Percentiles rank a stretch among this genome's conserved stretches.
Conservation (phyloP, 2,888 invertebrate genomes). For the Drosophila rellima region DNA sequence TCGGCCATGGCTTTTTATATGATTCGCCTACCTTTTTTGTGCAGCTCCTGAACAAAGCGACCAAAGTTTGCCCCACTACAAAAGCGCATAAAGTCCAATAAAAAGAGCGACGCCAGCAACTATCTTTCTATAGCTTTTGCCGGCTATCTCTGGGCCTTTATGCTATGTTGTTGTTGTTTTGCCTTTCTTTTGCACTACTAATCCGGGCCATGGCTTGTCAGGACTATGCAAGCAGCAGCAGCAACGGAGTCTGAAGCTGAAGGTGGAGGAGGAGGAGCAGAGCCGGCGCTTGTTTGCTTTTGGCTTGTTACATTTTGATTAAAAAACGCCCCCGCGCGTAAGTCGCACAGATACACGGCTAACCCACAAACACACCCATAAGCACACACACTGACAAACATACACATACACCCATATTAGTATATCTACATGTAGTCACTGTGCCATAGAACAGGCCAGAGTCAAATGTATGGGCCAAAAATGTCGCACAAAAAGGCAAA, state of each 20-base stretch:
- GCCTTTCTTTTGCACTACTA: constrained; percentile 76
- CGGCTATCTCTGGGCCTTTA: constrained; percentile 75
- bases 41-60: constrained; percentile 36
- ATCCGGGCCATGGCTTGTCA: constrained; percentile 69
- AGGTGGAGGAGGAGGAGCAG: constrained; percentile 15
- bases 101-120: constrained; percentile 77
- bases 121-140: constrained; percentile 75
- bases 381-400: constrained; percentile 1
- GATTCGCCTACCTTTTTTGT: constrained; percentile 55
- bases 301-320: constrained; percentile 81
- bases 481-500: constrained; percentile 62
- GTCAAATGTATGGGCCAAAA: constrained; percentile 66
- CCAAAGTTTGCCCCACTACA: constrained; percentile 47
- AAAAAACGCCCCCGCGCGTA: constrained; percentile 81
- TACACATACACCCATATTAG: constrained; percentile 37
- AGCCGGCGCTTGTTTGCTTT: constrained; percentile 75
- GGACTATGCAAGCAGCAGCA: constrained; percentile 26
- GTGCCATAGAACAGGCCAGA: constrained; percentile 26
- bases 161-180: constrained; percentile 39
- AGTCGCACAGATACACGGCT: constrained; percentile 61
- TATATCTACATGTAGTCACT: constrained; percentile 25
- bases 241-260: neutral
- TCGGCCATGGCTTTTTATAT: constrained; percentile 74
- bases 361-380: constrained; percentile 42
- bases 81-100: constrained; percentile 81